A percentile compares a stretch with the other conserved stretches of the same genome.
phyloP scores from a whole-genome alignment of 2,888 invertebrate species.

The Sphaerophoria taeniata region DNA sequence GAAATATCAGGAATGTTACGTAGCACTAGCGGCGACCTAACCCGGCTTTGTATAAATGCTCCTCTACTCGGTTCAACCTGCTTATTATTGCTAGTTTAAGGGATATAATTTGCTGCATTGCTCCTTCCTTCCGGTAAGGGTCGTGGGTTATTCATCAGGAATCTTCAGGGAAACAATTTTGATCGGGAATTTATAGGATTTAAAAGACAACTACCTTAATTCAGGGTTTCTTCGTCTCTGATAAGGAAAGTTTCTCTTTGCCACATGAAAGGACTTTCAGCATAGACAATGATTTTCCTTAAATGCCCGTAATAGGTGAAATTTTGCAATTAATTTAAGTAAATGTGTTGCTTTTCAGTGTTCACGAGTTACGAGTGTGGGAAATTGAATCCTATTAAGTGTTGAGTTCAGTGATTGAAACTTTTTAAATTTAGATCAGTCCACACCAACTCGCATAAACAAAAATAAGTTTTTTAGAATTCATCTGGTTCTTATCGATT shows the following conservation, averaged over 20 bases:
- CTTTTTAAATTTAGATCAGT: no score
- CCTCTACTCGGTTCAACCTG: conserved; percentile 25
- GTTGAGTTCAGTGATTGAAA: no score
- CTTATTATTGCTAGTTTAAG: conserved; percentile 62
- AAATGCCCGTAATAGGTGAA: neutral
- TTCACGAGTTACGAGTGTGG: conserved; percentile 50
- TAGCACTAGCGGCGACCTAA: conserved; percentile 44
- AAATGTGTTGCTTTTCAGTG: conserved; percentile 45
- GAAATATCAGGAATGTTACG: conserved; percentile 31
- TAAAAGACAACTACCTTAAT: conserved; percentile 25
- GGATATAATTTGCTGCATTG: conserved; percentile 58
- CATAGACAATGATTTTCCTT: neutral
- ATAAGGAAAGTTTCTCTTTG: conserved; percentile 38
- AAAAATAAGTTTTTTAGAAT: neutral
- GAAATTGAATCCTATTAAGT: no score
- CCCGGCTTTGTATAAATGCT: conserved; percentile 46
- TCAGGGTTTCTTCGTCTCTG: conserved; percentile 27
- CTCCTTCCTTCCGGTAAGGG: neutral
- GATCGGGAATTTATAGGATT: conserved; percentile 17
- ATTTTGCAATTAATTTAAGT: conserved; percentile 15
- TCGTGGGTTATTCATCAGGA: neutral
- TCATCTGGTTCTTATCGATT: conserved; percentile 47
- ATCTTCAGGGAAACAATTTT: conserved; percentile 16
- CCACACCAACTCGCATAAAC: no score
- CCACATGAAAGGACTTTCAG: no score